Evolutionary conservation across 2,113 vertebrate species (phyloP).

Genomic region (Ptilonorhynchus violaceus): DNA sequence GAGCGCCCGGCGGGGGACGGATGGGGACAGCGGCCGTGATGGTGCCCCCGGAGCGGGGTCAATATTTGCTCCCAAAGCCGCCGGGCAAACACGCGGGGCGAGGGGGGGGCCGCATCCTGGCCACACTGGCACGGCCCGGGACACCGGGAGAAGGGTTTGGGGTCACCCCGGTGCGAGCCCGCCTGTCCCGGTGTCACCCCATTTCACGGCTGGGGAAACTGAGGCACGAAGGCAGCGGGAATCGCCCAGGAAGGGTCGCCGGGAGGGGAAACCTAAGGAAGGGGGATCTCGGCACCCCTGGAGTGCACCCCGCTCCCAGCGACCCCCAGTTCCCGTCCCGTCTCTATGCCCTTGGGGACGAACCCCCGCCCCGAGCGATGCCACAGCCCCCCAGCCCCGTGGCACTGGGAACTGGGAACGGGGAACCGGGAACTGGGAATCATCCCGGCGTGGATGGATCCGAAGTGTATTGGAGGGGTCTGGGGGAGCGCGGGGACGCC

Average conservation of each 20-base stretch:
- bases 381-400: not conserved
- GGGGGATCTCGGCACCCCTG: rapidly evolving
- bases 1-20: not conserved
- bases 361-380: rapidly evolving
- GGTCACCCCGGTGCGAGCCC: not conserved
- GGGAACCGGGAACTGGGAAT: not conserved
- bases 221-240: not conserved
- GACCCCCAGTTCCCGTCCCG: not conserved
- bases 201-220: not conserved
- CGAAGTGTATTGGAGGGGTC: not conserved
- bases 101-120: not conserved
- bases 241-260: too few species aligned
- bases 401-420: too few species aligned
- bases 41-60: not conserved
- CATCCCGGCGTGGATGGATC: not conserved
- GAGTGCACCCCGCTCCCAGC: rapidly evolving
- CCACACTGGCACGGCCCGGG: rapidly evolving
- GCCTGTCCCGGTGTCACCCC: not conserved
- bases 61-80: constrained; percentile 38
- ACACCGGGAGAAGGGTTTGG: not conserved
- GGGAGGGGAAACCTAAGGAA: rapidly evolving
- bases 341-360: not conserved
- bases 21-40: not conserved
- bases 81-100: not conserved
- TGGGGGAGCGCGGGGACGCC: not conserved